These are phyloP conservation scores for Morone saxatilis DNA, from an alignment of 2,113 vertebrate genomes.

Conservation along the genomic window DNA sequence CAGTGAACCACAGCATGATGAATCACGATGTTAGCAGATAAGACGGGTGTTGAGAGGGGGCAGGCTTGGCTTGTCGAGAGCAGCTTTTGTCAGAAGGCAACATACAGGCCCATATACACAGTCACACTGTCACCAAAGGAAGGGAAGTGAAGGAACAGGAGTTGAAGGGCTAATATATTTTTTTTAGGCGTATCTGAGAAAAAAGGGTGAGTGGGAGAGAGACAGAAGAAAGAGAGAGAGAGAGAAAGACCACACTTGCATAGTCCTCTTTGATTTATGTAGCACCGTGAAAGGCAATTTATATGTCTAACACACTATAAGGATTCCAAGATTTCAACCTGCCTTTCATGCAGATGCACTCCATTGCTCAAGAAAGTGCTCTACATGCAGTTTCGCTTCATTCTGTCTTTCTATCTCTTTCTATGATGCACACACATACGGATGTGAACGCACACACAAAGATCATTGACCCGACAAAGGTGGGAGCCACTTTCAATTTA, in stretches of 20 bases:
- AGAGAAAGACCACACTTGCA: slow-evolving; percentile 32
- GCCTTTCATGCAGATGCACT: slow-evolving; percentile 65
- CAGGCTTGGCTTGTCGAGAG: slow-evolving; percentile 67
- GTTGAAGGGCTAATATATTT: slow-evolving; percentile 34
- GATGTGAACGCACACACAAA: not conserved
- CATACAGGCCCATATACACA: slow-evolving; percentile 26
- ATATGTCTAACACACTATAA: slow-evolving; percentile 55
- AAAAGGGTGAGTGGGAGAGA: slow-evolving; percentile 26
- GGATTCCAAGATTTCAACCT: slow-evolving; percentile 65
- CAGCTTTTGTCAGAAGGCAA: slow-evolving; percentile 70
- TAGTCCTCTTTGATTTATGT: slow-evolving; percentile 68
- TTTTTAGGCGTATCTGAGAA: slow-evolving; percentile 17
- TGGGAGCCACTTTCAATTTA: slow-evolving; percentile 62
- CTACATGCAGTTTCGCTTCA: slow-evolving; percentile 49
- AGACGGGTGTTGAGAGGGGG: slow-evolving; percentile 71
- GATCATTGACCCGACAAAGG: slow-evolving; percentile 62
- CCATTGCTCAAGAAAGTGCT: slow-evolving; percentile 60
- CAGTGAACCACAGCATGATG: slow-evolving; percentile 73
- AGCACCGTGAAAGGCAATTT: slow-evolving; percentile 63
- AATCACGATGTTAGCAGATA: slow-evolving; percentile 77
- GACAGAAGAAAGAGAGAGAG: slow-evolving; percentile 9
- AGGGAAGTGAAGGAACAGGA: slow-evolving; percentile 11
- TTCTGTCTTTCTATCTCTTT: not conserved
- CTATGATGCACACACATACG: not conserved
- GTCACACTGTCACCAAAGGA: slow-evolving; percentile 27